These are phyloP conservation scores for Enteromius afrohamiltoni DNA, from an alignment of 2,797 vertebrate species.

Conservation along the genomic window DNA sequence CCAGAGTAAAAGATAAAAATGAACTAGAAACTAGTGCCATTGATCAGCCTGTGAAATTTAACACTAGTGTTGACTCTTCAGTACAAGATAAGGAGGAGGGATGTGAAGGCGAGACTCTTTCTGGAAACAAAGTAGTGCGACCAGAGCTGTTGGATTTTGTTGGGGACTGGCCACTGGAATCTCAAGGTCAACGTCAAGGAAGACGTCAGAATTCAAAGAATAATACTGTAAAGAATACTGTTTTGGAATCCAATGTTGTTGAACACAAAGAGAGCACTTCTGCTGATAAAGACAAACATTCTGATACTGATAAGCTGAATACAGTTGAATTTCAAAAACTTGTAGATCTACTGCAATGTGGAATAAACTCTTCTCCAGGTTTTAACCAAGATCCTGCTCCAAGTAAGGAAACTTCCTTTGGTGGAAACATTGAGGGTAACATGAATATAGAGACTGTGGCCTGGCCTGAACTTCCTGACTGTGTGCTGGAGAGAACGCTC, in stretches of 20 bases:
- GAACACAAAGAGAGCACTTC: conserved; percentile 60
- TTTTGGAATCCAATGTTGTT: conserved; percentile 62
- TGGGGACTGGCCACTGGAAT: conserved; percentile 90
- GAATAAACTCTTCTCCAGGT: conserved; percentile 32
- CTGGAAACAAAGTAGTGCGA: conserved; percentile 44
- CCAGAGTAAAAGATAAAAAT: conserved; percentile 56
- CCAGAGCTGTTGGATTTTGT: conserved; percentile 80
- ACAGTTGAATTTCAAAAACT: conserved; percentile 73
- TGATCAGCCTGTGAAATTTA: background rate
- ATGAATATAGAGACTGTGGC: conserved; percentile 6
- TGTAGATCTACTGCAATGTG: conserved; percentile 75
- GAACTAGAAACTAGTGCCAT: background rate
- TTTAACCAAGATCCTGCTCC: background rate
- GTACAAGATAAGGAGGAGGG: conserved; percentile 12
- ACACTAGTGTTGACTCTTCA: background rate
- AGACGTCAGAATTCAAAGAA: conserved; percentile 65
- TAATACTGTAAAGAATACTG: conserved; percentile 19
- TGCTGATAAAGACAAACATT: conserved; percentile 15
- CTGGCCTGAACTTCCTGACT: conserved; percentile 71
- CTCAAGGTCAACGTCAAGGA: conserved; percentile 82
- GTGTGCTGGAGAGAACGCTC: conserved; percentile 71
- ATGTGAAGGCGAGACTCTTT: conserved; percentile 5
- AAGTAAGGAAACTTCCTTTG: background rate
- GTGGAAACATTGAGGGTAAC: conserved; percentile 50
- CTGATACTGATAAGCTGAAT: conserved; percentile 43